Conservation (phyloP, 35 echinoderm and acorn worm genomes). For the Acanthaster planci region DNA sequence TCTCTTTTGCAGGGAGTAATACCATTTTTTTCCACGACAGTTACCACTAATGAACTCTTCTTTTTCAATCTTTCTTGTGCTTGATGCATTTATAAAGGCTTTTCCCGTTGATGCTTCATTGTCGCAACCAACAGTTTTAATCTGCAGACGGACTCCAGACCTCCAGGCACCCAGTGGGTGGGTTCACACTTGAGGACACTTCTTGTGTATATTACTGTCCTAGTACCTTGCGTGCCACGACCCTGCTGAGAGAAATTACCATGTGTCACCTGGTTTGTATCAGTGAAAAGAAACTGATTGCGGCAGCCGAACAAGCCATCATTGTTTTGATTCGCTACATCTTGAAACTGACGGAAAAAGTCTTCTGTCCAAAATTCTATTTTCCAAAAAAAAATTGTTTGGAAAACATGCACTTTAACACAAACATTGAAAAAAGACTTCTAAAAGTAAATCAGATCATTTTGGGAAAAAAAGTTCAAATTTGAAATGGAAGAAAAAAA, state of each 20-base stretch:
- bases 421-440: no score
- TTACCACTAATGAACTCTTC: conserved; percentile 23
- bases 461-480: no score
- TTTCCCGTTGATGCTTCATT: conserved; percentile 33
- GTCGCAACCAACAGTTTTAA: conserved; percentile 31
- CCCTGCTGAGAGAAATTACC: background rate
- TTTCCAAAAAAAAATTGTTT: conserved; percentile 9
- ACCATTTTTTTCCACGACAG: background rate
- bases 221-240: background rate
- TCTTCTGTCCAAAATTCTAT: no score
- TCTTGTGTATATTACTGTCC: conserved; percentile 15
- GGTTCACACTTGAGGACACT: background rate
- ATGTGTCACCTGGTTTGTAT: conserved; percentile 12
- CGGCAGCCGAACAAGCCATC: conserved; percentile 7
- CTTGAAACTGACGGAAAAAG: no score
- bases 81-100: conserved; percentile 16
- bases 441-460: no score
- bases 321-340: background rate
- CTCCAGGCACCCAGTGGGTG: conserved; percentile 5
- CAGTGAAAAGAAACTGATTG: conserved; percentile 28
- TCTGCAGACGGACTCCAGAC: conserved; percentile 12
- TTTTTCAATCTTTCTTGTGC: conserved; percentile 26
- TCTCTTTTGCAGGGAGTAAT: conserved; percentile 18
- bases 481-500: no score
- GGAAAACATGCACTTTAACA: no score